These are phyloP conservation scores for Morpho achilles DNA, from an alignment of 2,888 invertebrate genomes.

Conservation along the genomic window DNA sequence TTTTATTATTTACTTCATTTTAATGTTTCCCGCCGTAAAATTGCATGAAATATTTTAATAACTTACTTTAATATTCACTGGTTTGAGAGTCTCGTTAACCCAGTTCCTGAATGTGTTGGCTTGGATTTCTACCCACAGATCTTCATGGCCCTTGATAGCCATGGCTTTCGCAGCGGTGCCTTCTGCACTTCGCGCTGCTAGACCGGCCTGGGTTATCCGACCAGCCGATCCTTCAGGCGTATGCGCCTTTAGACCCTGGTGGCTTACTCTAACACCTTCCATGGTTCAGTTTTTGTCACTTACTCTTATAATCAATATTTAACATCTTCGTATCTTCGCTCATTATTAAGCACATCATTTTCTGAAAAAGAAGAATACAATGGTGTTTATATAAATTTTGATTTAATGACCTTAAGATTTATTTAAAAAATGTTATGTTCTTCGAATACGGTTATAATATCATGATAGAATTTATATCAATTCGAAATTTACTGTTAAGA, in stretches of 20 bases:
- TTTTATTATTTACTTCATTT: background rate
- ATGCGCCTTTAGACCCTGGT: conserved; percentile 78
- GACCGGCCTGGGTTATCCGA: conserved; percentile 85
- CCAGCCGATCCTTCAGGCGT: conserved; percentile 80
- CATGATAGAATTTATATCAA: too few species aligned
- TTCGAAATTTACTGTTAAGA: too few species aligned
- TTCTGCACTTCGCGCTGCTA: conserved; percentile 92
- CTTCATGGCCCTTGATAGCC: conserved; percentile 96
- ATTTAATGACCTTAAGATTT: background rate
- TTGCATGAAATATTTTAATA: background rate
- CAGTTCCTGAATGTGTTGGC: conserved; percentile 98
- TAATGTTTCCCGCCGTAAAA: too few species aligned
- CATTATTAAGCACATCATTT: conserved; percentile 51
- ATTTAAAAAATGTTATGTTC: too few species aligned
- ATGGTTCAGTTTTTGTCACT: conserved; percentile 42
- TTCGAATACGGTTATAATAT: too few species aligned
- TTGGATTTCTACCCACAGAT: conserved; percentile 97
- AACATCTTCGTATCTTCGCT: conserved; percentile 27
- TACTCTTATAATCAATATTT: conserved; percentile 13
- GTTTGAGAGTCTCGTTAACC: conserved; percentile 95
- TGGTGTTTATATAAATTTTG: background rate
- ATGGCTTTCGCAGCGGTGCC: conserved; percentile 97
- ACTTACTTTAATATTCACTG: conserved; percentile 81
- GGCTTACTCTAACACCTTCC: conserved; percentile 79
- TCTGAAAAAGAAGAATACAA: conserved; percentile 39